These are phyloP conservation scores for Capromys pilorides DNA, from an alignment of 2,797 vertebrate species.

Conservation along the genomic window DNA sequence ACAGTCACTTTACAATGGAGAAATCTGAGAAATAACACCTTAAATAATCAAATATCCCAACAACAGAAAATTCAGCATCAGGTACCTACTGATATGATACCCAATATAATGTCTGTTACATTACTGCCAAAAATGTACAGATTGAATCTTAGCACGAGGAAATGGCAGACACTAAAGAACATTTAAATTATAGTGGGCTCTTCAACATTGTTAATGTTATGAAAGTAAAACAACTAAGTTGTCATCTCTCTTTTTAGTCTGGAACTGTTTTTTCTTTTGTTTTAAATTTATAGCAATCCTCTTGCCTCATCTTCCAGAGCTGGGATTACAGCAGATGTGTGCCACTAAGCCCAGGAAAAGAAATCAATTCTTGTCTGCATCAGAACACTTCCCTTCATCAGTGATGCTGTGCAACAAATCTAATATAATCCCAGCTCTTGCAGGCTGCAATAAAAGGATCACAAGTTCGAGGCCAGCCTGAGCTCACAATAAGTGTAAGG, in stretches of 20 bases:
- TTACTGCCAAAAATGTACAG: not conserved
- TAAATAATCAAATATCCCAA: not conserved
- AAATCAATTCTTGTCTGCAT: not conserved
- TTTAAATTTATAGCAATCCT: not conserved
- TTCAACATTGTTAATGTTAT: constrained; percentile 3
- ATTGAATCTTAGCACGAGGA: not conserved
- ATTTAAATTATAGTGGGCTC: not conserved
- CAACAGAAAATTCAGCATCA: not conserved
- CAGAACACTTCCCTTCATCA: not conserved
- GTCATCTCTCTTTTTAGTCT: too few relatives aligned
- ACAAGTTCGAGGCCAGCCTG: not conserved
- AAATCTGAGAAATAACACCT: not conserved
- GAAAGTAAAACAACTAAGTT: not conserved
- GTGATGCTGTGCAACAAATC: not conserved
- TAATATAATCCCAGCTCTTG: not conserved
- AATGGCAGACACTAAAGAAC: not conserved
- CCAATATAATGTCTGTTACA: not conserved
- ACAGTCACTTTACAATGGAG: not conserved
- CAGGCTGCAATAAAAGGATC: not conserved
- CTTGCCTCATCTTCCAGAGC: not conserved
- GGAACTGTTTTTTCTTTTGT: too few relatives aligned
- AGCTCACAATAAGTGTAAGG: not conserved
- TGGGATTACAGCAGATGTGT: not conserved
- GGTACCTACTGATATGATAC: not conserved
- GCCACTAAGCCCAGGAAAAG: not conserved